These are phyloP conservation scores for Arctocebus calabarensis DNA, from an alignment of 2,797 vertebrate species.

Conservation along the genomic window DNA sequence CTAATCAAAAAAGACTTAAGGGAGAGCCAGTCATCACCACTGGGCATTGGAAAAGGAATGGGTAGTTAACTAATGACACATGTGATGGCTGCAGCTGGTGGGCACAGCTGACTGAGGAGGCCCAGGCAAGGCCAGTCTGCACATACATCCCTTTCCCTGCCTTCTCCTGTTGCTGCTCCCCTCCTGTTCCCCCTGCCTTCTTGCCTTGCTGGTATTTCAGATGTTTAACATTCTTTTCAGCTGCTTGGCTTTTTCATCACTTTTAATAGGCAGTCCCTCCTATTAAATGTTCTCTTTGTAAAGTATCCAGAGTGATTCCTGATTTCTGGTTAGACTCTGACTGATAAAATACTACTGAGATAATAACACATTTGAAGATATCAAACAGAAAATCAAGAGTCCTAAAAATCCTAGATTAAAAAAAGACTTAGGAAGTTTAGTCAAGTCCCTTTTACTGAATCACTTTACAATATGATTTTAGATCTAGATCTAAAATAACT, in stretches of 20 bases:
- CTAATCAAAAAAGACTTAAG: neutral
- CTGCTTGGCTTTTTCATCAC: neutral
- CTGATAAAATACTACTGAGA: neutral
- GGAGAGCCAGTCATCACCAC: neutral
- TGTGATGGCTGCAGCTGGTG: neutral
- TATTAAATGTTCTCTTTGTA: neutral
- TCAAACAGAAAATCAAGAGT: neutral
- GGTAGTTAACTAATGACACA: neutral
- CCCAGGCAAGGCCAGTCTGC: too few relatives aligned
- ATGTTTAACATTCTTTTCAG: neutral
- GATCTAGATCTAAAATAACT: too few relatives aligned
- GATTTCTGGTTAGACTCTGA: neutral
- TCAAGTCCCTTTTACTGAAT: neutral
- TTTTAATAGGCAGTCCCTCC: neutral
- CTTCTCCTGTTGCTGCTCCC: neutral
- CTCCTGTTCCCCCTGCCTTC: neutral
- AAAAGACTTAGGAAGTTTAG: neutral
- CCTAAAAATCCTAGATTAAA: neutral
- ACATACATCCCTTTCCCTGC: accelerated
- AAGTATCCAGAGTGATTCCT: neutral
- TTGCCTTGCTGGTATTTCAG: neutral
- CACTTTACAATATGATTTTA: too few relatives aligned
- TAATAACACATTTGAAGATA: neutral
- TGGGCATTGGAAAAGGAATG: too few relatives aligned
- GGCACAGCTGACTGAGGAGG: neutral